Conservation (phyloP, 2,113 vertebrate species). For the Sitta europaea region DNA sequence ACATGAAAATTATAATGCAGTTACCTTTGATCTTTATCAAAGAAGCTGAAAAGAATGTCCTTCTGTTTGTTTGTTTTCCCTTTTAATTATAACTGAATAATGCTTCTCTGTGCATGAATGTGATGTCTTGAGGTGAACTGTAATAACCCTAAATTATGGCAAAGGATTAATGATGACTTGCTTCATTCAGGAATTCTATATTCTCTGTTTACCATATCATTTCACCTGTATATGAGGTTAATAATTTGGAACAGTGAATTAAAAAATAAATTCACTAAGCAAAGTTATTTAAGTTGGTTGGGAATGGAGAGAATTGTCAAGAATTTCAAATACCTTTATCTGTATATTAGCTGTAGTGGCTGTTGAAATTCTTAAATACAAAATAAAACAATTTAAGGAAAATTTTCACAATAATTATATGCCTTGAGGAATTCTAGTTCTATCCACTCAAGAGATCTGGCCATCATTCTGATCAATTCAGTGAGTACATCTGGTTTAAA, state of each 20-base stretch:
- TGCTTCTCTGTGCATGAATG: background rate
- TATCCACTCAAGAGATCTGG: background rate
- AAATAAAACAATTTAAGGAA: background rate
- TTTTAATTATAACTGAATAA: background rate
- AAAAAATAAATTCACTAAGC: background rate
- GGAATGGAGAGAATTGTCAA: conserved; percentile 1
- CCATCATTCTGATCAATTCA: background rate
- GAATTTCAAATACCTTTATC: background rate
- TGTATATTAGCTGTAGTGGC: background rate
- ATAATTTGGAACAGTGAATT: background rate
- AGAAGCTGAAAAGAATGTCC: background rate
- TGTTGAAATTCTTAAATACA: background rate
- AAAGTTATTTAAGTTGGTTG: background rate
- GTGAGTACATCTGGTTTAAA: background rate
- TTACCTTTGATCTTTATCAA: background rate
- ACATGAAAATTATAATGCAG: background rate
- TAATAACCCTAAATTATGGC: background rate
- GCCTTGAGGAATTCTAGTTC: background rate
- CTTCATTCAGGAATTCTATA: background rate
- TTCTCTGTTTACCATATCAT: background rate
- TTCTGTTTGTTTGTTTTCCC: background rate
- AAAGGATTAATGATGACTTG: background rate
- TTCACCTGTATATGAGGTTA: background rate
- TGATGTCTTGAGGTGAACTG: background rate
- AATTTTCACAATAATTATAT: background rate